Conservation (phyloP, 2,888 invertebrate genomes). For the Athrips mouffetella region DNA sequence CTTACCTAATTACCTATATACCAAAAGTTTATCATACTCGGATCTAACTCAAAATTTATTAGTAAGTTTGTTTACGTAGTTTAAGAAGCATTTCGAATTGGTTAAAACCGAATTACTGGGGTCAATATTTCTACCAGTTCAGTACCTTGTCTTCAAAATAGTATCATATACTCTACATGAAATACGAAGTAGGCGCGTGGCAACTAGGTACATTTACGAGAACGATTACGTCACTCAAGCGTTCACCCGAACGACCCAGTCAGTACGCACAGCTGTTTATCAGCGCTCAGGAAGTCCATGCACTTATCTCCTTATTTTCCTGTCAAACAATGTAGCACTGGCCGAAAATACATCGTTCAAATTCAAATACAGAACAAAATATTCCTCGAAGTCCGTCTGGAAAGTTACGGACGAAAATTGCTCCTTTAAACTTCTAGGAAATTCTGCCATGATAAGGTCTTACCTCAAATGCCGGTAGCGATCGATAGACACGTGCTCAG, state of each 20-base stretch:
- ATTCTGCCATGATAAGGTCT: conserved; percentile 30
- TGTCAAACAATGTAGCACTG: neutral
- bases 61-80: too few relatives aligned
- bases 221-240: conserved; percentile 43
- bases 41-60: too few relatives aligned
- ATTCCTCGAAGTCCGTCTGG: neutral
- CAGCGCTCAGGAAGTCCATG: conserved; percentile 38
- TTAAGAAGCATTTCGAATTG: too few relatives aligned
- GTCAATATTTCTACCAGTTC: too few relatives aligned
- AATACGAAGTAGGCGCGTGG: conserved; percentile 29
- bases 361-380: neutral
- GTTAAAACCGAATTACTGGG: too few relatives aligned
- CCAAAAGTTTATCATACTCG: too few relatives aligned
- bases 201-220: conserved; percentile 33
- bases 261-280: conserved; percentile 46
- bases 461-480: conserved; percentile 43
- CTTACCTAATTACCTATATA: too few relatives aligned
- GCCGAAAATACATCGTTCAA: neutral
- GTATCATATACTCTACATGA: neutral
- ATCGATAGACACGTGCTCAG: conserved; percentile 59
- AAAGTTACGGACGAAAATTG: too few relatives aligned
- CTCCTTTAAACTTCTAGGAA: too few relatives aligned
- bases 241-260: conserved; percentile 30
- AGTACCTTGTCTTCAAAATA: neutral
- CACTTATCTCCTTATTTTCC: conserved; percentile 43